Evolutionary conservation across 2,113 vertebrate species (phyloP), one percentile per base, ranked within the genome.

Genomic region (Mobula hypostoma): DNA sequence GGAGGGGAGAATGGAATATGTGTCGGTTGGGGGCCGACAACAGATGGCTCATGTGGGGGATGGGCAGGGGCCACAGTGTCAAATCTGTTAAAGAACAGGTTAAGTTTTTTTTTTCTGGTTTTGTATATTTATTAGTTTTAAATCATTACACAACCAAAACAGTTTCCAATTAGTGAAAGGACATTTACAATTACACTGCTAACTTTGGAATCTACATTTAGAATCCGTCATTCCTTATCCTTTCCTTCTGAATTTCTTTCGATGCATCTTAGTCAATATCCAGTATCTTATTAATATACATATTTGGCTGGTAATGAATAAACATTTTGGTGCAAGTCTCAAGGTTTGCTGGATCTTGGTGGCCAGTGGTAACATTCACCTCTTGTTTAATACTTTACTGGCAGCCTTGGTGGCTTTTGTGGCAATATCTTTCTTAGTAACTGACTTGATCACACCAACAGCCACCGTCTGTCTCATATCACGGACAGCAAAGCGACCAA

Each of bases 231-330:
- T 48, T 68, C 68, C 70, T 94, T 95, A 95, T 97, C 96, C 96
- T 97, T 97, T 97, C 97, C 97, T 97, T 97, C 97, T 97, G 95
- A 97, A 97, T 97, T 96, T 97, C 96, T 97, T 97, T 87, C 97
- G 96, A 96, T 97, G 97, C 94, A 97, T 97, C 97, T 97, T 97
- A 96, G 97, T 97, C 96, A 97, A 96, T 96, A 97, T 96, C 97
- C 97, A 97, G 97, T 97, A 97, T 96, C 97, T 97, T 94, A 97
- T 96, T 95, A 97, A 74, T 29, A 93, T 36, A 74, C 91, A 93
- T 74, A 76, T 74, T 93, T 93, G 91, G 91, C 91, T 93, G 68
- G 91, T 93, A 93, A 76, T 72, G 68, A 93, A 93, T 21, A 93
- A 93, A 72, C 68, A 12, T 72, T 72, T 93, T 93, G 32, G 68